These are phyloP conservation scores for Ormyrus labotus DNA, from an alignment of 2,888 invertebrate species.

Conservation along the genomic window DNA sequence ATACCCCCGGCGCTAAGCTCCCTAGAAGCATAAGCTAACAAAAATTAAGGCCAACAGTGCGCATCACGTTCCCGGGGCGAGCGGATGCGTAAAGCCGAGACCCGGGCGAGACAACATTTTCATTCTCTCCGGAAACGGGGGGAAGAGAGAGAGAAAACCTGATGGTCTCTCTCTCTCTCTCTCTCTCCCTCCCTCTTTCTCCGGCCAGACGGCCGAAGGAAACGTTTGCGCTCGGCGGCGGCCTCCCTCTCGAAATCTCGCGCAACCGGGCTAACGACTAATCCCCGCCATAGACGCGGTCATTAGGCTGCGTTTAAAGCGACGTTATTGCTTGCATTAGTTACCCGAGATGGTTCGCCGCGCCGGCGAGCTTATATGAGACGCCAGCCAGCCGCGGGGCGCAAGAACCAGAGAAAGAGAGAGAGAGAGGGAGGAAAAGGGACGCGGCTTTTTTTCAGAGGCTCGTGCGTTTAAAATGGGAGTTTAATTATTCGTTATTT, in stretches of 20 bases:
- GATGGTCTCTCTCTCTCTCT: not conserved
- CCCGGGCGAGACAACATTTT: slow-evolving; percentile 26
- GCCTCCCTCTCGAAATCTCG: not conserved
- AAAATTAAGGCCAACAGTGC: too few species aligned
- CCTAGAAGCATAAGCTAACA: too few species aligned
- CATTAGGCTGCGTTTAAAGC: slow-evolving; percentile 68
- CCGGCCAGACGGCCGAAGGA: slow-evolving; percentile 1
- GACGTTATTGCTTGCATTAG: slow-evolving; percentile 69
- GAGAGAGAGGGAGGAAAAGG: not conserved
- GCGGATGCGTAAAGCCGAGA: not conserved
- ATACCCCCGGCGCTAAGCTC: not conserved
- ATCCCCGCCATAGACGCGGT: slow-evolving; percentile 66
- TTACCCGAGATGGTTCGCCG: slow-evolving; percentile 54
- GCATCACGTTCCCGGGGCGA: too few species aligned
- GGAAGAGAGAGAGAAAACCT: too few species aligned
- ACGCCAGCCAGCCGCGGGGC: not conserved
- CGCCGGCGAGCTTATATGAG: not conserved
- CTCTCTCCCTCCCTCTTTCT: not conserved
- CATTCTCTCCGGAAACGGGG: slow-evolving; percentile 7
- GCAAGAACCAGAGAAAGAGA: not conserved
- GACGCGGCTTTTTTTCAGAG: too few species aligned
- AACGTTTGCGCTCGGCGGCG: not conserved
- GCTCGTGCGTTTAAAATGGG: too few species aligned
- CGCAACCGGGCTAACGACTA: slow-evolving; percentile 66
- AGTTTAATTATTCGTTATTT: too few species aligned